Evolutionary conservation across 2,113 vertebrate species (phyloP).

Genomic region (Nanorana parkeri): DNA sequence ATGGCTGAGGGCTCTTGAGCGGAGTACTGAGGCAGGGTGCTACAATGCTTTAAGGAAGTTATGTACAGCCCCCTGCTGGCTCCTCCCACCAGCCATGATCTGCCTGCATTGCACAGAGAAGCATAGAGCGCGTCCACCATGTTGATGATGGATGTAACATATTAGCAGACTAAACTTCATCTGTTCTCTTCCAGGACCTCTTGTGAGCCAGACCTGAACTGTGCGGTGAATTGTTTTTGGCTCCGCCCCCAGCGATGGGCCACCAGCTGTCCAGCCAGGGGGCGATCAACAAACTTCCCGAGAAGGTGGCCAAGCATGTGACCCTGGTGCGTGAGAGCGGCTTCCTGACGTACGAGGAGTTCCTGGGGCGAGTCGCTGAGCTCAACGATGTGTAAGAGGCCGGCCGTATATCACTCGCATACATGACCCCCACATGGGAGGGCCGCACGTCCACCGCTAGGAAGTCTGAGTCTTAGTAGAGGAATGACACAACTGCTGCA

Average conservation of each 20-base stretch:
- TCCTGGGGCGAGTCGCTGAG: slow-evolving; percentile 94
- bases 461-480: too few relatives aligned
- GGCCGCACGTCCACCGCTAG: background rate
- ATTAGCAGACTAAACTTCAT: too few relatives aligned
- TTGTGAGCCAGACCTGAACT: slow-evolving; percentile 73
- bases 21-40: too few relatives aligned
- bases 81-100: too few relatives aligned
- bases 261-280: slow-evolving; percentile 92
- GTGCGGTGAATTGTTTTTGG: slow-evolving; percentile 55
- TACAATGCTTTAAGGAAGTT: too few relatives aligned
- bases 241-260: slow-evolving; percentile 83
- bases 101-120: background rate
- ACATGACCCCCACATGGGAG: background rate
- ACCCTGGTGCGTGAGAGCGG: slow-evolving; percentile 90
- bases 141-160: background rate
- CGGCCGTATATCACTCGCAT: background rate
- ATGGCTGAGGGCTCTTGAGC: too few relatives aligned
- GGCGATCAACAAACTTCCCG: slow-evolving; percentile 88
- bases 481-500: too few relatives aligned
- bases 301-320: slow-evolving; percentile 92
- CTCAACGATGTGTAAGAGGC: slow-evolving; percentile 93
- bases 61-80: too few relatives aligned
- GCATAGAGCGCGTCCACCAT: background rate
- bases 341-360: slow-evolving; percentile 94
- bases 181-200: slow-evolving; percentile 69